Conservation (phyloP, 2,113 vertebrate species). For the Chionis minor region DNA sequence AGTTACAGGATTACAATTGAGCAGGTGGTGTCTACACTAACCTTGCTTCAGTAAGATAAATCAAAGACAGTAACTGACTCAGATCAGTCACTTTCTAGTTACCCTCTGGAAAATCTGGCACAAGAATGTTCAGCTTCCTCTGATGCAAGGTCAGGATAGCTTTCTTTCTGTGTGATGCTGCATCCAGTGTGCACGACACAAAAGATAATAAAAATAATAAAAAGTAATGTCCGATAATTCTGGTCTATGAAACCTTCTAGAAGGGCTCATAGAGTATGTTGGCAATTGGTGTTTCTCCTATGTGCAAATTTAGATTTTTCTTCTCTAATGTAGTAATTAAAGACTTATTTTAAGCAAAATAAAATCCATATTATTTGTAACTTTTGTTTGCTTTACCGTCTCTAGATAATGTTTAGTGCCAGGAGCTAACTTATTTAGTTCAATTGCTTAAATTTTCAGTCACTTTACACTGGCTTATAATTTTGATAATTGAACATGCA, state of each 20-base stretch:
- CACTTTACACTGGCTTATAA: not conserved
- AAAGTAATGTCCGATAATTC: not conserved
- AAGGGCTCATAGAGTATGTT: not conserved
- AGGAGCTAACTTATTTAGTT: not conserved
- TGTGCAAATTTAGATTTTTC: not conserved
- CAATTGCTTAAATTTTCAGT: not conserved
- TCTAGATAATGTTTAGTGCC: not conserved
- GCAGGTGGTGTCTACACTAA: not conserved
- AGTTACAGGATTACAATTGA: not conserved
- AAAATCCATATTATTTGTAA: not conserved
- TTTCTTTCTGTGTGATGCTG: not conserved
- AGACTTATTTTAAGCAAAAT: not conserved
- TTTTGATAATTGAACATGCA: not conserved
- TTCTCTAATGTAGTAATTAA: not conserved
- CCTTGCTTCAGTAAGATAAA: not conserved
- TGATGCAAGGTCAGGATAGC: not conserved
- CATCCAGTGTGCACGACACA: too few species aligned
- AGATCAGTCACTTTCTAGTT: not conserved
- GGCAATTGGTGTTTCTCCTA: not conserved
- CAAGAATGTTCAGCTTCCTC: not conserved
- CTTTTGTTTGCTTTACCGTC: not conserved
- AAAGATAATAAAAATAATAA: not conserved
- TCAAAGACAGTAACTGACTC: not conserved
- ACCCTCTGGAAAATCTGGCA: not conserved
- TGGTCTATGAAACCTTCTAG: not conserved